A percentile compares a stretch with the other conserved stretches of the same genome.
phyloP scores from a whole-genome alignment of 2,113 vertebrate genomes.

The Neodontobutis hainanensis region DNA sequence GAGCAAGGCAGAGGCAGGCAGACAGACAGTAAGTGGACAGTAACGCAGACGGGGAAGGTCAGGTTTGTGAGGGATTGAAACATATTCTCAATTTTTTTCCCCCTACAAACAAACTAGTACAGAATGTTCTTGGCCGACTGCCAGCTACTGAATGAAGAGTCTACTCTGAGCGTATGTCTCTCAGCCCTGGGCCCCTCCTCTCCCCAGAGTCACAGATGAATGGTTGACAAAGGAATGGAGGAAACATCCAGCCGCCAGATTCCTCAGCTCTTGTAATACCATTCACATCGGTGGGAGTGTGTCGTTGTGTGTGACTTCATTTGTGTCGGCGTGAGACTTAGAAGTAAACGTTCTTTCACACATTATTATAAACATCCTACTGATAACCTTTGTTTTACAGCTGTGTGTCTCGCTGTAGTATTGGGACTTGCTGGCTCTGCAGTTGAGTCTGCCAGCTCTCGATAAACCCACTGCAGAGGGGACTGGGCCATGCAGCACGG shows the following conservation, averaged over 20 bases:
- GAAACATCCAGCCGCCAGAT: conserved; percentile 58
- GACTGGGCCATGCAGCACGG: no score
- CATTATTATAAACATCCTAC: conserved; percentile 19
- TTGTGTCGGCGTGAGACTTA: neutral
- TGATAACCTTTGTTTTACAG: conserved; percentile 13
- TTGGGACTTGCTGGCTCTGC: no score
- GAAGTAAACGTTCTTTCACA: neutral
- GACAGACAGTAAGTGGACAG: conserved; percentile 36
- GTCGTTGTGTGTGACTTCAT: conserved; percentile 5
- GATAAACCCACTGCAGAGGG: neutral
- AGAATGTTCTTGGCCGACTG: conserved; percentile 84
- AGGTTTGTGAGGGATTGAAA: conserved; percentile 75
- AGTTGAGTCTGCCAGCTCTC: neutral
- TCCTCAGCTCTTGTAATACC: conserved; percentile 52
- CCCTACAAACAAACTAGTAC: conserved; percentile 80
- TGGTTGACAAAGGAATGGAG: conserved; percentile 63
- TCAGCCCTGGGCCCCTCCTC: conserved; percentile 32
- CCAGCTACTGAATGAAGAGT: conserved; percentile 69
- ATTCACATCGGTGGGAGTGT: conserved; percentile 39
- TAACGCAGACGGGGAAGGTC: conserved; percentile 65
- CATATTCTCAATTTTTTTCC: conserved; percentile 75
- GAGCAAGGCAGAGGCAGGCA: conserved; percentile 12
- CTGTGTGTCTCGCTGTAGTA: neutral
- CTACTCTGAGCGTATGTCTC: conserved; percentile 30
- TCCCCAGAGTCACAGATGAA: conserved; percentile 44